Evolutionary conservation across 2,113 vertebrate genomes (phyloP).

Genomic region (Anarhynchus alexandrinus): DNA sequence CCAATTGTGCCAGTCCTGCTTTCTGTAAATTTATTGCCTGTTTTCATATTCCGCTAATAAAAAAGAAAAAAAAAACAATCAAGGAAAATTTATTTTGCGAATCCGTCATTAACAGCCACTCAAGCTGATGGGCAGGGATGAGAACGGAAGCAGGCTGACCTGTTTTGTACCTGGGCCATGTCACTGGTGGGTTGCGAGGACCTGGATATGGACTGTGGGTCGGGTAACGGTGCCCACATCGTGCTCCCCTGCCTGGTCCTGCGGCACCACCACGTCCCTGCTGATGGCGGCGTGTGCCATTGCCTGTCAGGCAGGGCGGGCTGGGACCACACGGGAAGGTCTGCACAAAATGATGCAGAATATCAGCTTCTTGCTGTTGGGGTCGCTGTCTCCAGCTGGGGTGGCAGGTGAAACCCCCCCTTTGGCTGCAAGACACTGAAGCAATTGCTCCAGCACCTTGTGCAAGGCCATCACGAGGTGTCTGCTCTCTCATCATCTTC

Average conservation of each 20-base stretch:
- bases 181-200: not conserved
- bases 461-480: not conserved
- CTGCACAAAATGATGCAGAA: not conserved
- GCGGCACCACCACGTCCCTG: rapidly evolving
- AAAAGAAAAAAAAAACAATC: conserved; percentile 35
- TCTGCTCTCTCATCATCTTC: not conserved
- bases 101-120: not conserved
- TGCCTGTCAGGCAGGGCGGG: not conserved
- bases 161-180: rapidly evolving
- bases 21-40: conserved; percentile 77
- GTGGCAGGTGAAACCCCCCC: not conserved
- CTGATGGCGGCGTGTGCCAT: rapidly evolving
- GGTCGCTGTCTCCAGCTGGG: not conserved
- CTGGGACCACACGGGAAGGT: not conserved
- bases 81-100: not conserved
- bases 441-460: not conserved
- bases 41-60: conserved; percentile 77
- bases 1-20: conserved; percentile 64
- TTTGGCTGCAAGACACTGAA: not conserved
- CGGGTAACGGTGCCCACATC: rapidly evolving
- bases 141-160: not conserved
- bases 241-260: too few relatives aligned
- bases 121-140: rapidly evolving
- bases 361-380: not conserved
- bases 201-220: too few relatives aligned